Evolutionary conservation across 2,888 invertebrate species (phyloP).

Genomic region (Coronaproctus castanopsis): DNA sequence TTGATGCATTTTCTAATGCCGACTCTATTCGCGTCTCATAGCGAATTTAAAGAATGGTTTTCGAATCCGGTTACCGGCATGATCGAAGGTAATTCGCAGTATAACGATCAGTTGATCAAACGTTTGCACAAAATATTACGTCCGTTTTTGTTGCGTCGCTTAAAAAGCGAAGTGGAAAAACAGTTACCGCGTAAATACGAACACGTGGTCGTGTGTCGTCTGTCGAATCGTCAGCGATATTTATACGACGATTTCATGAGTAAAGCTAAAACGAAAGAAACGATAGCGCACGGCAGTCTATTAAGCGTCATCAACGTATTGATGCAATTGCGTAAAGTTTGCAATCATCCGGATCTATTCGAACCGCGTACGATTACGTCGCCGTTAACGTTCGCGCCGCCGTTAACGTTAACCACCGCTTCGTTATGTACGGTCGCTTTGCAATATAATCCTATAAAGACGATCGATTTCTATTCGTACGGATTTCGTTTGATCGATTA

Average conservation of each 20-base stretch:
- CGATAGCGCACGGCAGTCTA: slow-evolving; percentile 76
- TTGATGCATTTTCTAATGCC: slow-evolving; percentile 98
- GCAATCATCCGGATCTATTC: slow-evolving; percentile 95
- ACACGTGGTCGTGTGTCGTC: slow-evolving; percentile 76
- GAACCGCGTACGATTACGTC: slow-evolving; percentile 88
- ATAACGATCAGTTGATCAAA: slow-evolving; percentile 71
- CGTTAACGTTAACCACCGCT: slow-evolving; percentile 46
- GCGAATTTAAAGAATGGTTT: slow-evolving; percentile 97
- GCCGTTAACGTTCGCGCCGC: slow-evolving; percentile 72
- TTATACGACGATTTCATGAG: slow-evolving; percentile 99
- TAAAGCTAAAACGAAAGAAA: slow-evolving; percentile 80
- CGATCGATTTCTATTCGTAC: slow-evolving; percentile 40
- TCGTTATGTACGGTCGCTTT: slow-evolving; percentile 47
- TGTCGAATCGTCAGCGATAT: slow-evolving; percentile 88
- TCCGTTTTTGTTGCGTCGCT: slow-evolving; percentile 74
- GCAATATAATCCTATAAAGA: slow-evolving; percentile 53
- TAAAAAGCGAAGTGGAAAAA: slow-evolving; percentile 89
- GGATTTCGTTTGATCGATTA: slow-evolving; percentile 45
- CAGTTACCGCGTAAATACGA: slow-evolving; percentile 95
- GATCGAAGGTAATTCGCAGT: slow-evolving; percentile 70
- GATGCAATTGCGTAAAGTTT: slow-evolving; percentile 92
- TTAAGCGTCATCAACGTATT: slow-evolving; percentile 87
- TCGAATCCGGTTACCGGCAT: slow-evolving; percentile 89
- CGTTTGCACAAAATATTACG: slow-evolving; percentile 74
- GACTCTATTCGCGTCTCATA: slow-evolving; percentile 83